These are phyloP conservation scores for Acleris sparsana DNA, from an alignment of 2,888 invertebrate genomes.

Conservation along the genomic window DNA sequence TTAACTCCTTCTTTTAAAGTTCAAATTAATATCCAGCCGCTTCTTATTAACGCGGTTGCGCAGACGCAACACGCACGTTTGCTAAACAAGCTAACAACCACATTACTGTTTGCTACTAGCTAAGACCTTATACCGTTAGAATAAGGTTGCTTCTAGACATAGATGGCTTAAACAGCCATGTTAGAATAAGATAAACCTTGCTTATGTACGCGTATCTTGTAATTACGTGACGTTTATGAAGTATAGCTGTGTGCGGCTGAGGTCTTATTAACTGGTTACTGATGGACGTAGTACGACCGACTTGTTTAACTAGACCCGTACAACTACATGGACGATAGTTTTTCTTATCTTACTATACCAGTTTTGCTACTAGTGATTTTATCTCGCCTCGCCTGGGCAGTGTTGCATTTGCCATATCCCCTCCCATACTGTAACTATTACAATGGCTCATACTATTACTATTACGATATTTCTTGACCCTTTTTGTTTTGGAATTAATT, in stretches of 20 bases:
- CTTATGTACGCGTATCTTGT: no score
- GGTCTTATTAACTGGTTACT: no score
- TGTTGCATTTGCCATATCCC: slow-evolving; percentile 1
- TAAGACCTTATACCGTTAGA: background rate
- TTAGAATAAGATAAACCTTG: no score
- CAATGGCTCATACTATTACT: background rate
- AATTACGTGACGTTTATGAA: no score
- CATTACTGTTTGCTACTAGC: background rate
- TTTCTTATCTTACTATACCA: no score
- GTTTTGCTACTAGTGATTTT: slow-evolving; percentile 3
- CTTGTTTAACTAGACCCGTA: no score
- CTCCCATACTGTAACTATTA: background rate
- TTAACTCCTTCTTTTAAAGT: background rate
- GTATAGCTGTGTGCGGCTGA: no score
- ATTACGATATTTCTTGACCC: background rate
- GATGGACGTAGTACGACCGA: no score
- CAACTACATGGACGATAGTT: no score
- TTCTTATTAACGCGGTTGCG: background rate
- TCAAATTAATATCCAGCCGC: background rate
- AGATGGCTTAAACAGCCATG: no score
- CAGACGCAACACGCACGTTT: slow-evolving; percentile 24
- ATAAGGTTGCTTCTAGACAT: background rate
- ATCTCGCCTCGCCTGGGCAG: background rate
- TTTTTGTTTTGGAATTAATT: slow-evolving; percentile 11
- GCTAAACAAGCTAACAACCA: slow-evolving; percentile 24